Evolutionary conservation across 2,888 invertebrate species (phyloP).

Genomic region (Aphodius granarius): DNA sequence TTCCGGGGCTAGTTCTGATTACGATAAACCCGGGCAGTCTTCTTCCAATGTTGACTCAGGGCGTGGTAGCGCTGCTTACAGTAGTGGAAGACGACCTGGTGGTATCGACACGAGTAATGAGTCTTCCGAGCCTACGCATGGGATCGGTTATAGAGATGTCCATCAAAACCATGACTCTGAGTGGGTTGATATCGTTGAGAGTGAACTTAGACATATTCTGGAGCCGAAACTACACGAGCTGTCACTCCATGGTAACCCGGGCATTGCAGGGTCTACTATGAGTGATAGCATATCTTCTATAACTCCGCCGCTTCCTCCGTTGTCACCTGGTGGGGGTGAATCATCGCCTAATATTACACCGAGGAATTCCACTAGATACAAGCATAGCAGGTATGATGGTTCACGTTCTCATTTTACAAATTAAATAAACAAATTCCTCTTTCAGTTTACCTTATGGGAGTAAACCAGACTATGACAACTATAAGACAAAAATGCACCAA

Average conservation of each 20-base stretch:
- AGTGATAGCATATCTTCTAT: conserved; percentile 71
- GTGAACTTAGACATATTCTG: conserved; percentile 75
- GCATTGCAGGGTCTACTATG: conserved; percentile 67
- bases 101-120: conserved; percentile 62
- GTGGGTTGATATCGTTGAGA: conserved; percentile 82
- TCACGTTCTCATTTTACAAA: neutral
- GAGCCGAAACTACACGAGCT: conserved; percentile 72
- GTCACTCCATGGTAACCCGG: conserved; percentile 57
- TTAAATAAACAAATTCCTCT: conserved; percentile 25
- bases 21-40: conserved; percentile 74
- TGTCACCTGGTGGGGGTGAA: conserved; percentile 67
- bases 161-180: conserved; percentile 66
- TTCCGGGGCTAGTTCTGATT: conserved; percentile 71
- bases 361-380: conserved; percentile 52
- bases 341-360: conserved; percentile 55
- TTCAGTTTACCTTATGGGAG: conserved; percentile 66
- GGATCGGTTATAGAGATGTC: conserved; percentile 39
- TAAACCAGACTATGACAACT: conserved; percentile 61
- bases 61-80: conserved; percentile 78
- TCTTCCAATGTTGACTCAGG: conserved; percentile 78
- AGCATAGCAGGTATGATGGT: conserved; percentile 49
- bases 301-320: conserved; percentile 76
- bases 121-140: conserved; percentile 55
- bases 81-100: conserved; percentile 66
- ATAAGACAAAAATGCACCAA: conserved; percentile 48